Evolutionary conservation across 2,888 invertebrate species (phyloP).

Genomic region (Clanis bilineata): DNA sequence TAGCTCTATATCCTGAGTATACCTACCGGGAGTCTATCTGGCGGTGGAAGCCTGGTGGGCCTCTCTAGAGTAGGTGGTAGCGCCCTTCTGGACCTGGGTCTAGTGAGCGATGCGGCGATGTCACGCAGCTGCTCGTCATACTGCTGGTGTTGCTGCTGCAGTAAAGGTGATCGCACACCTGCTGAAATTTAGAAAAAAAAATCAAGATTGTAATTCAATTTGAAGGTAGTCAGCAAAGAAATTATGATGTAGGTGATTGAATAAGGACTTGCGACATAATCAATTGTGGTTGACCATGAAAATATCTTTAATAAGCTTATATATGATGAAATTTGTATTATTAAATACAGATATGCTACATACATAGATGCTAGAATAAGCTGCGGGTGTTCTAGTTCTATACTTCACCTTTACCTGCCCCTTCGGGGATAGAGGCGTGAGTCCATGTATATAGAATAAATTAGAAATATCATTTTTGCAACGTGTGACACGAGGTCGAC

Average conservation of each 20-base stretch:
- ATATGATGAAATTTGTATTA: too few species aligned
- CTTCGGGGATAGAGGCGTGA: too few species aligned
- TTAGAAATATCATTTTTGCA: too few species aligned
- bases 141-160: constrained; percentile 75
- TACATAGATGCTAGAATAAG: too few species aligned
- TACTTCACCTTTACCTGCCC: too few species aligned
- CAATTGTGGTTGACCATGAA: too few species aligned
- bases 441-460: too few species aligned
- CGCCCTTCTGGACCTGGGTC: constrained; percentile 83
- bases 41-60: constrained; percentile 77
- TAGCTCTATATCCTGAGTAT: constrained; percentile 16
- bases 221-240: background rate
- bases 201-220: background rate
- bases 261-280: too few species aligned
- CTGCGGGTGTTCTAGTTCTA: too few species aligned
- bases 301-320: too few species aligned
- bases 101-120: constrained; percentile 91
- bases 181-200: constrained; percentile 28
- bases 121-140: constrained; percentile 89
- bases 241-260: background rate
- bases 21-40: constrained; percentile 68
- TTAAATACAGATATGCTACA: too few species aligned
- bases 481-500: too few species aligned
- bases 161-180: constrained; percentile 63
- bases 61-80: constrained; percentile 80